Percentiles rank a stretch among this genome's conserved stretches.
phyloP scores from a whole-genome alignment of 2,888 invertebrate genomes.

The Peribatodes rhomboidaria region DNA sequence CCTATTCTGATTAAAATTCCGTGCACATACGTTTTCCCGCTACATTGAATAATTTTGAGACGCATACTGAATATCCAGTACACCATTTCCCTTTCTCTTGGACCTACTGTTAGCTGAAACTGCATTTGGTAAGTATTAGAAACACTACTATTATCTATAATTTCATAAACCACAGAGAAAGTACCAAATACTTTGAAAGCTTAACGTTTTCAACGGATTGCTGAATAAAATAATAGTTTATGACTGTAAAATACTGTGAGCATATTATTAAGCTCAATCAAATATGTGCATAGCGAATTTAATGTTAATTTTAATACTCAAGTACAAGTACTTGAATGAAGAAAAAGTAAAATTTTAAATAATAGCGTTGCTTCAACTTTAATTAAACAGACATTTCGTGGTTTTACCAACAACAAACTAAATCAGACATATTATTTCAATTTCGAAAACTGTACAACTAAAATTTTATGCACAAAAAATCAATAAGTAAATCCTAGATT shows the following conservation, averaged over 20 bases:
- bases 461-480: background rate
- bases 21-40: conserved; percentile 59
- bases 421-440: background rate
- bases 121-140: conserved; percentile 4
- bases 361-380: too few species aligned
- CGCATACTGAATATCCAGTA: conserved; percentile 63
- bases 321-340: background rate
- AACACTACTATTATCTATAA: conserved; percentile 24
- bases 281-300: conserved; percentile 9
- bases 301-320: background rate
- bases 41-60: conserved; percentile 68
- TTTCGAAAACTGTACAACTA: background rate
- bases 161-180: conserved; percentile 10
- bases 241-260: background rate
- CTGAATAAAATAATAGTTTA: background rate
- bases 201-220: background rate
- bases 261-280: conserved; percentile 22
- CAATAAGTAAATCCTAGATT: conserved; percentile 38
- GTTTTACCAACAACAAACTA: too few species aligned
- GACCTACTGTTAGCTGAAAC: conserved; percentile 39
- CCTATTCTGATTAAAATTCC: conserved; percentile 64
- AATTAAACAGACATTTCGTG: too few species aligned
- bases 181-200: background rate
- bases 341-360: conserved; percentile 1
- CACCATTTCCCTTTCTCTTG: conserved; percentile 58